Conservation (phyloP, 2,797 vertebrate species). For the Ciconia nigra region DNA sequence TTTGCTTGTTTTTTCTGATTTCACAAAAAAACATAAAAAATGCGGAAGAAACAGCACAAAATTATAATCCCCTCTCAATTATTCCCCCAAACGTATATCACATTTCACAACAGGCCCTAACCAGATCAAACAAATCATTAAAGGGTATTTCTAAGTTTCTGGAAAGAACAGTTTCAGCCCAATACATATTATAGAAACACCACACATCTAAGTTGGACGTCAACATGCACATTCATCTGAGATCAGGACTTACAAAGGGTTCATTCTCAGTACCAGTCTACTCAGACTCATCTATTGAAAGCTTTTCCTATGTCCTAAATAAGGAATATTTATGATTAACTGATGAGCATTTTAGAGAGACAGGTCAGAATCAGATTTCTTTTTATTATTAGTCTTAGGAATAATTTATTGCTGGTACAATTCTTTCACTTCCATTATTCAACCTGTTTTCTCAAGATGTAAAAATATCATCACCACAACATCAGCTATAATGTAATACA, state of each 20-base stretch:
- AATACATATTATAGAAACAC: background rate
- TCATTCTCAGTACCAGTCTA: background rate
- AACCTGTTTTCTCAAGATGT: background rate
- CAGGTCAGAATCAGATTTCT: background rate
- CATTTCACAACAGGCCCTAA: background rate
- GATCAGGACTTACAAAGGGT: background rate
- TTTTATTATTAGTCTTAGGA: background rate
- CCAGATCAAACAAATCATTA: background rate
- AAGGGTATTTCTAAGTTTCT: background rate
- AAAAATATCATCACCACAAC: background rate
- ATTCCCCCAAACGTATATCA: background rate
- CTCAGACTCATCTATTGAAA: background rate
- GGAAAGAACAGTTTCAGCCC: background rate
- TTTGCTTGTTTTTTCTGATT: background rate
- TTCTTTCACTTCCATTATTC: background rate
- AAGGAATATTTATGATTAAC: background rate
- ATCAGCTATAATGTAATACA: background rate
- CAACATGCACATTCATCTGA: background rate
- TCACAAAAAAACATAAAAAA: background rate
- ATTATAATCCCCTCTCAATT: background rate
- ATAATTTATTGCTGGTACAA: background rate
- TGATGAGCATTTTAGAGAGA: background rate
- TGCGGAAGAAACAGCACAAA: background rate
- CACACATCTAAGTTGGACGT: background rate
- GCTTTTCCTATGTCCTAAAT: background rate